Base-by-base conservation (phyloP, 92 coral and sea anemone species). In the Umimayanthus chanpuru region DNA sequence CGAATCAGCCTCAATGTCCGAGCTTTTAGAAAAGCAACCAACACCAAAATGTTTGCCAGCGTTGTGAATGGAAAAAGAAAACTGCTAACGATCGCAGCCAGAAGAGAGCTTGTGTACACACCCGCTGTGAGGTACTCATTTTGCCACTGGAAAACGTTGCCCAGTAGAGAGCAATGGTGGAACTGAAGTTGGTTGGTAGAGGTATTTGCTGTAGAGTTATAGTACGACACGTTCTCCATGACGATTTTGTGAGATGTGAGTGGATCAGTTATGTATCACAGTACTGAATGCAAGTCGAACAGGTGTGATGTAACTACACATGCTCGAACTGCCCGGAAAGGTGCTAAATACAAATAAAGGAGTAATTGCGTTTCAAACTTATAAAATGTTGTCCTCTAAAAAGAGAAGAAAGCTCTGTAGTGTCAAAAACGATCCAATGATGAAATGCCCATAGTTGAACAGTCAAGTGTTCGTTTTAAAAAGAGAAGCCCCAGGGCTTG, bases 121-220 rank as follows among this genome's bases (percentile, higher is more conserved):
- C 40, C 21, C 9, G 77, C 23, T 40, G 77, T 73, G 25, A 73
- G 77, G 21, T 73, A 73, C 40, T 73, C 77, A 11, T 73, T 73
- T 73, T 21, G 77, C 77, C 77, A 73, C 77, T 32, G 77, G 44
- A 73, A 73, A 12, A 73, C 40, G 18, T 73, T 44, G 5, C 77
- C 77, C 77, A 73, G 77, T 32, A 73, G 18, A 40, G 14, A 73
- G 21, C 77, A 73, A 21, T 15, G 39, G 23, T 28, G 21, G 20
- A 73, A 73, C 4, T 73, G 77, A 36, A 32, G 36, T 30, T 30
- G 23, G 40, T 30, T 29, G 39, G 32, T 6, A 23, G 77, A 29
- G 25, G 44, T 18, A 20, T 73, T 73, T 2, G 41, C 39, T 73
- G 77, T 32, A 32, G 58, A 53, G 58, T 73, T 73, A 5, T 29